phyloP scores from a whole-genome alignment of 2,888 invertebrate species.

The Synergus umbraculus region DNA sequence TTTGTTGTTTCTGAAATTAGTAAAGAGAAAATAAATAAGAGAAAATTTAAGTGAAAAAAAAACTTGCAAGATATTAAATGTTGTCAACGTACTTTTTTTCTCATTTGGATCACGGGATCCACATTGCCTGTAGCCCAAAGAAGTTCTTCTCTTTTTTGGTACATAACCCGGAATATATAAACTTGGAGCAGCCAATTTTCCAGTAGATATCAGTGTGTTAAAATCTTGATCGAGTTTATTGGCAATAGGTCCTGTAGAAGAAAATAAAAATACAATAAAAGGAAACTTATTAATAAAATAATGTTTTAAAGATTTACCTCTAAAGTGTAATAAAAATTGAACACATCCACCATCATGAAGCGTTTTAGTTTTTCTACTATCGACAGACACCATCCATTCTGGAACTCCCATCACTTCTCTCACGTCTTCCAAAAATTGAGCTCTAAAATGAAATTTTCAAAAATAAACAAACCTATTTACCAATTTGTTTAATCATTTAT shows the following conservation, averaged over 20 bases:
- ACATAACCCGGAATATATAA: slow-evolving; percentile 88
- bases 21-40: background rate
- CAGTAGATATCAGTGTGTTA: slow-evolving; percentile 85
- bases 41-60: background rate
- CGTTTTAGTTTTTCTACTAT: slow-evolving; percentile 87
- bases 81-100: slow-evolving; percentile 72
- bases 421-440: slow-evolving; percentile 90
- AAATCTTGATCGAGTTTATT: slow-evolving; percentile 89
- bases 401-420: slow-evolving; percentile 91
- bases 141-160: slow-evolving; percentile 84
- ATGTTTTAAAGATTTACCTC: slow-evolving; percentile 77
- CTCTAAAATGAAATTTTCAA: slow-evolving; percentile 78
- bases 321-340: slow-evolving; percentile 92
- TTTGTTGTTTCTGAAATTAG: background rate
- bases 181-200: slow-evolving; percentile 86
- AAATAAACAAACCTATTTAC: slow-evolving; percentile 5
- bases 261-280: slow-evolving; percentile 35
- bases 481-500: background rate
- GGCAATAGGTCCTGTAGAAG: slow-evolving; percentile 84
- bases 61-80: background rate
- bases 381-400: slow-evolving; percentile 93
- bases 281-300: background rate
- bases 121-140: slow-evolving; percentile 87
- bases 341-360: slow-evolving; percentile 89
- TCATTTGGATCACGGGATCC: slow-evolving; percentile 88